Evolutionary conservation across 2,888 invertebrate species (phyloP), one percentile per base, ranked within the genome.

Genomic region (Leucozona laternaria): DNA sequence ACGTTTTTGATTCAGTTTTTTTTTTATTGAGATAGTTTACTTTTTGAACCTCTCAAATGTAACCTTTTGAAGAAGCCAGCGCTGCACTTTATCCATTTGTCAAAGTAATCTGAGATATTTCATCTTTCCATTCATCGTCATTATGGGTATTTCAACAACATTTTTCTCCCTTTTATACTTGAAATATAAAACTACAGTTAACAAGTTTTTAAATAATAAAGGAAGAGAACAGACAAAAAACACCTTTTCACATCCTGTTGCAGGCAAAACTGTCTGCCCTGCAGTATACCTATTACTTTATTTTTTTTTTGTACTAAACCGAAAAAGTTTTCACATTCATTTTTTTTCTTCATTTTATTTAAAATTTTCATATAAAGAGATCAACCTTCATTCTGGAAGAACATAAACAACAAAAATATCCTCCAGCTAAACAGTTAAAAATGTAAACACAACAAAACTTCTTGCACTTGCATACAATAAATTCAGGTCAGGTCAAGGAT

Each of bases 161-260:
- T 31, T 17, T 28, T 64, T 45, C 57, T 34, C 6, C 31, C 57
- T 58, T 82, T 70, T n/a, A n/a, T n/a, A 15, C 48, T 45, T 34
- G 40, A 70, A 70, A 75, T 68, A 75, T 53, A 58, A 78, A 70
- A 43, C 53, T 37, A 7, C 50, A 75, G 84, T 84, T 84, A 84
- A 84, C 79, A 79, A 72, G 45, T 76, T 71, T 76, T 76, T 79
- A 79, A 84, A 84, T 84, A 84, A 79, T 72, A 43, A 84, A 79
- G 66, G 71, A 84, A 25, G 43, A 8, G n/a, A 37, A 60, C 71
- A 71, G 48, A 84, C 71, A 79, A 79, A 79, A 79, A 60, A 37
- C 50, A 53, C 50, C 45, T 62, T 72, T 79, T 58, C 20, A 83
- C 60, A 80, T 68, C 73, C 73, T 68, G 73, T 75, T 75, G 53